These are phyloP conservation scores for Oxyura jamaicensis DNA, from an alignment of 2,113 vertebrate genomes.

Conservation along the genomic window DNA sequence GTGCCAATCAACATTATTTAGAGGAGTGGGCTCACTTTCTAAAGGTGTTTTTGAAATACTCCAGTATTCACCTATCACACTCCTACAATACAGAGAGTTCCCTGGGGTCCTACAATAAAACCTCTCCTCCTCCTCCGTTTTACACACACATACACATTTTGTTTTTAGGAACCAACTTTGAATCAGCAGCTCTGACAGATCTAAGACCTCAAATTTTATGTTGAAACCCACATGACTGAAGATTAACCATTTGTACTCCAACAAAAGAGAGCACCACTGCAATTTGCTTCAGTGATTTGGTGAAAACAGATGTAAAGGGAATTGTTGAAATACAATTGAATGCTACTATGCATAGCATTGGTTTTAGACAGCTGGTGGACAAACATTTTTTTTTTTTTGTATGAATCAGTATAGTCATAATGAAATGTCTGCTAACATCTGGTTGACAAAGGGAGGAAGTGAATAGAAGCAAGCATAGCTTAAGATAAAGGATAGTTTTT, in stretches of 20 bases:
- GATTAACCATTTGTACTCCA: constrained; percentile 39
- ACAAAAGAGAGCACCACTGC: not conserved
- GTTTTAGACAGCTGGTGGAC: not conserved
- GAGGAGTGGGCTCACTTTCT: constrained; percentile 22
- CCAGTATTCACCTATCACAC: constrained; percentile 55
- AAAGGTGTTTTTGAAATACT: constrained; percentile 68
- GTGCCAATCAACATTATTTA: constrained; percentile 43
- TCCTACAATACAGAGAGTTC: constrained; percentile 36
- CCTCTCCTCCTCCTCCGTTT: not conserved
- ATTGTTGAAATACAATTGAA: not conserved
- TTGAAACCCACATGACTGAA: constrained; percentile 12
- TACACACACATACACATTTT: not conserved
- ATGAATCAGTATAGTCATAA: not conserved
- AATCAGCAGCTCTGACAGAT: constrained; percentile 16
- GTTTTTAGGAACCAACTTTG: constrained; percentile 11
- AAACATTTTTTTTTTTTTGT: not conserved
- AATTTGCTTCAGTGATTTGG: not conserved
- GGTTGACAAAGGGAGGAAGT: not conserved
- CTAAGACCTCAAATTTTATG: constrained; percentile 18
- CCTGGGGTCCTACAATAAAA: constrained; percentile 39
- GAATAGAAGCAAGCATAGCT: not conserved
- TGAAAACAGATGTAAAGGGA: not conserved
- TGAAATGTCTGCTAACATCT: not conserved
- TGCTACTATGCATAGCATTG: not conserved
- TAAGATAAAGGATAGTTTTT: not conserved